These are phyloP conservation scores for Ochropleura leucogaster DNA, from an alignment of 2,888 invertebrate species.

Conservation along the genomic window DNA sequence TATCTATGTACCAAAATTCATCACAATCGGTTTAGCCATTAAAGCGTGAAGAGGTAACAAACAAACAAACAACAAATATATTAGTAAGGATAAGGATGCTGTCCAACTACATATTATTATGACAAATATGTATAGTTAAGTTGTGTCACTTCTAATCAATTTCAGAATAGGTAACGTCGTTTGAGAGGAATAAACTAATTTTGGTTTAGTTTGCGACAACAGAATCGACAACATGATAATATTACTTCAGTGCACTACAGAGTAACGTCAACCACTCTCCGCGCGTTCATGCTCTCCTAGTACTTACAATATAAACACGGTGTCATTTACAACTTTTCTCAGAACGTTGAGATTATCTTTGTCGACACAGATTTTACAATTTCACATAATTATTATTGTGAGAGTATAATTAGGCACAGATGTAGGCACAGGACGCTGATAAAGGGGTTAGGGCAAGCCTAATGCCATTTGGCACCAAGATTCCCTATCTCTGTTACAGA, in stretches of 20 bases:
- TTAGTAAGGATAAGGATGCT: too few species aligned
- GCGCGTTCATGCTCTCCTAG: conserved; percentile 29
- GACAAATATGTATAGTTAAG: too few species aligned
- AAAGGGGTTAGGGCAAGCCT: not conserved
- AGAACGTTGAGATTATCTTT: conserved; percentile 22
- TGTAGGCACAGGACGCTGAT: not conserved
- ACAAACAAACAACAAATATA: too few species aligned
- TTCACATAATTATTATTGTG: conserved; percentile 12
- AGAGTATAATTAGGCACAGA: not conserved
- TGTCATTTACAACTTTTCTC: conserved; percentile 18
- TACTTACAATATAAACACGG: conserved; percentile 33
- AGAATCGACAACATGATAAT: too few species aligned
- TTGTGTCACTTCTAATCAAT: too few species aligned
- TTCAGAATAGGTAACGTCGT: too few species aligned
- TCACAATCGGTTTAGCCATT: too few species aligned
- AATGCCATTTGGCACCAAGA: not conserved
- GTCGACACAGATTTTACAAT: not conserved
- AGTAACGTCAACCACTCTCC: not conserved
- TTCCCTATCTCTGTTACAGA: not conserved
- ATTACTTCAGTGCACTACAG: not conserved
- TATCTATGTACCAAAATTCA: too few species aligned
- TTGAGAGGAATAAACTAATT: too few species aligned
- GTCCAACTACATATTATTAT: too few species aligned
- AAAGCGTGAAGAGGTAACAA: too few species aligned
- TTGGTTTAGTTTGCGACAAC: too few species aligned